Evolutionary conservation across 2,888 invertebrate species (phyloP).

Genomic region (Mesoligia furuncula): DNA sequence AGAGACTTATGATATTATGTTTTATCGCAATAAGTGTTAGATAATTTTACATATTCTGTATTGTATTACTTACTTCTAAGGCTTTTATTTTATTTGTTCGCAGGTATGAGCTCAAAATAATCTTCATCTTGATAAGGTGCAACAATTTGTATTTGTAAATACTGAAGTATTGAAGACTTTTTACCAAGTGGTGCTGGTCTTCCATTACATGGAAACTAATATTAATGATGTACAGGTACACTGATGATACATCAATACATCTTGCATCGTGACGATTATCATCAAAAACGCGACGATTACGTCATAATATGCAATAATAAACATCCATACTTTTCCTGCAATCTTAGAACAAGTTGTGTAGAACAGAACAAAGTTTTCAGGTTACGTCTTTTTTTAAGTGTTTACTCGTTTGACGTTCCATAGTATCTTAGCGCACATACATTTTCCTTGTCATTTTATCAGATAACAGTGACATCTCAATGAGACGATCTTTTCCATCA

Average conservation of each 20-base stretch:
- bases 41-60: not conserved
- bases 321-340: conserved; percentile 6
- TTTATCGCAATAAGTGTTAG: not conserved
- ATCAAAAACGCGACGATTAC: conserved; percentile 29
- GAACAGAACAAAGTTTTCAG: conserved; percentile 28
- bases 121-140: conserved; percentile 44
- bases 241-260: not conserved
- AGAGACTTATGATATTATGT: not conserved
- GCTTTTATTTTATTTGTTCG: conserved; percentile 43
- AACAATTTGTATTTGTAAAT: conserved; percentile 3
- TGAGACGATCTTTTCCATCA: conserved; percentile 69
- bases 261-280: conserved; percentile 7
- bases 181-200: not conserved
- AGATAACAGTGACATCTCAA: conserved; percentile 75
- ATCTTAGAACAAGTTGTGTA: conserved; percentile 16
- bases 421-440: conserved; percentile 60
- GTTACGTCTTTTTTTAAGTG: conserved; percentile 38
- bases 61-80: conserved; percentile 10
- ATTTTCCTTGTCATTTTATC: conserved; percentile 74
- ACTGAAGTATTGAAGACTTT: not conserved
- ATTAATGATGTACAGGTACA: conserved; percentile 3
- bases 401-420: conserved; percentile 63
- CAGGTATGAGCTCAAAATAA: conserved; percentile 63
- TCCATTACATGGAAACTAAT: conserved; percentile 3
- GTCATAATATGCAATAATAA: conserved; percentile 21